Evolutionary conservation across 2,113 vertebrate species (phyloP), one percentile per base, ranked within the genome.

Genomic region (Myanophis thanlyinensis): DNA sequence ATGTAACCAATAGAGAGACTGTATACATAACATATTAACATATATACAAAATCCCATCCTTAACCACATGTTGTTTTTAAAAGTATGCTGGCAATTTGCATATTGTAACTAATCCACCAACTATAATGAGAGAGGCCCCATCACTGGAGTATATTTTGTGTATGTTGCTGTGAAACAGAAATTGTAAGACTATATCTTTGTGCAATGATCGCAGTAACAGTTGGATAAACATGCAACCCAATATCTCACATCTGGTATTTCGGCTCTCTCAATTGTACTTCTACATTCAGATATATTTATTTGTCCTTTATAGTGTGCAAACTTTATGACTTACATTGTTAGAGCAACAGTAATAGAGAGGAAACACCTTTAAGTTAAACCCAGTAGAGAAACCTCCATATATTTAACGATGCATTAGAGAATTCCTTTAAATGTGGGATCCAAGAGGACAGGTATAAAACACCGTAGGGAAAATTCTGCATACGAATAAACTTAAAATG

Each of bases 221-320:
- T 96, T 96, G 97, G 97, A 98, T 97, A 98, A 98, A 98, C 96
- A 97, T 93, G 97, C 96, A 98, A 98, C 96, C 95, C 95, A 97
- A 98, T 96, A 97, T 97, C 97, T 95, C 94, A 97, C 97, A 98
- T 97, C 96, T 97, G 98, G 95, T 94, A 95, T 97, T 96, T 97
- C 95, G 96, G 96, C 96, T 95, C 95, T 95, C 92, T 94, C 89
- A 89, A 91, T 94, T 96, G 95, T 96, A 95, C n/a, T 93, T 59
- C 80, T 90, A 53, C 46, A 93, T 94, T 95, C 90, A 1, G 95
- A 95, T 95, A 94, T 96, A 96, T 96, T 94, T 96, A 96, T 96
- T 94, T 95, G 94, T 54, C 92, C 94, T 97, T 96, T 96, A 95
- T 93, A 93, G 92, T 53, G 88, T 92, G 92, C 93, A 97, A 98